Evolutionary conservation across 2,797 vertebrate species (phyloP), one percentile per base, ranked within the genome.

Genomic region (Alcedo atthis): DNA sequence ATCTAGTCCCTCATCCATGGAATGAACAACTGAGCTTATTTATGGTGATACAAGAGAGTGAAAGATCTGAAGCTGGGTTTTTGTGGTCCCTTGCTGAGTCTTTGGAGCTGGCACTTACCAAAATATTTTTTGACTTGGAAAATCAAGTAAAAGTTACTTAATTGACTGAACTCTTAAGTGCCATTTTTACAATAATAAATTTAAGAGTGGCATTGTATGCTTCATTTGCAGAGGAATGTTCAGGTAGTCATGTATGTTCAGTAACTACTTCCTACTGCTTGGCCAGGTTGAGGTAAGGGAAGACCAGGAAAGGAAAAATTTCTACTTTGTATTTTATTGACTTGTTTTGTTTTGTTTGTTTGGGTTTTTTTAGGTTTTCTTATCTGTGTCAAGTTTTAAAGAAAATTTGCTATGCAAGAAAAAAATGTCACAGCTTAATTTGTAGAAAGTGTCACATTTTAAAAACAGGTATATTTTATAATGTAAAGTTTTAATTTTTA

Each of bases 351-450:
- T 49, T 49, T 49, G 24, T 49, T 49, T 46, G 45, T 46, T 46
- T 46, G 37, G 37, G 45, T 22, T 49, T 26, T 85, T 83, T 40
- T 37, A 59, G 17, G 7, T 61, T 89, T 78, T 70, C 10, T 71
- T 69, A 30, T 1, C 4, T 54, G 20, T 90, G 91, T 80, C 14
- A 59, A 81, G 81, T 20, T 62, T 85, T 53, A 70, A 77, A 81
- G 64, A 74, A 81, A 82, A 91, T 48, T n/a, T 43, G 46, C 88
- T 96, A 95, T 96, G 95, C 91, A 95, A 94, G 49, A 83, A 69
- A 55, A 55, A 54, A 32, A n/a, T 61, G 12, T 67, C 69, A 11
- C 62, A 80, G 40, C 16, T 87, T 85, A 48, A 77, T 77, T 93
- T 91, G 59, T 82, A 68, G 40, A 68, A 93, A 73, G 10, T 46